Base-by-base conservation (phyloP, 2,113 vertebrate genomes). In the Bombycilla garrulus region DNA sequence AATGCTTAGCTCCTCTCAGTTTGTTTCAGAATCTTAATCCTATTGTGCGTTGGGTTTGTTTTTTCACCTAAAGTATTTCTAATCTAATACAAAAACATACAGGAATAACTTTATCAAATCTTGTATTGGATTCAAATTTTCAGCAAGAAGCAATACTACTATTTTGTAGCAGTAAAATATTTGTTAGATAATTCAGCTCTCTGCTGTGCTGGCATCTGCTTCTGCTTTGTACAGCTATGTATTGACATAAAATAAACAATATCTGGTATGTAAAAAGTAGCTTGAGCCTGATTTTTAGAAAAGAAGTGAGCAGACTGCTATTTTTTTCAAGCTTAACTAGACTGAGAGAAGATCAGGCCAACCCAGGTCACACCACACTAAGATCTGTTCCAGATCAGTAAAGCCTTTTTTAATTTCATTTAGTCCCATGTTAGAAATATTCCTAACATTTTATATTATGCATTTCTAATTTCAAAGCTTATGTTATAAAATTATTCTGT, bases 391-490 rank as follows among this genome's bases (percentile, higher is more conserved):
- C 90, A 92, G 61, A 96, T 88, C 67, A 93, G 66, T 72, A 88
- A 74, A 65, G 4, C 2, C 11, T 81, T 95, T 96, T 42, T 96
- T 86, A 86, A 86, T 93, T 95, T 50, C 77, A 40, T 96, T 96
- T 94, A 84, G n/a, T 89, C 17, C 29, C 58, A 60, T 57, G 51
- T 81, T 95, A 89, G 85, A 96, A 97, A 95, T 92, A 94, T 94
- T 94, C 6, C 88, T 94, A 47, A 66, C 33, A 65, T 92, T 95
- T 96, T 94, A 81, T 31, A 88, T 87, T 67, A 76, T 61, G 23
- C 29, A 51, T 92, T 80, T 95, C 69, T 95, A 92, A 97, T 97
- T 97, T 96, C 73, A 96, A 31, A 77, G 72, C 64, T 94, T 48
- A 78, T 86, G 87, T 21, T 77, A 89, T 90, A 23, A 83, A 95